Conservation (phyloP, 2,113 vertebrate species). For the Dendropsophus ebraccatus region DNA sequence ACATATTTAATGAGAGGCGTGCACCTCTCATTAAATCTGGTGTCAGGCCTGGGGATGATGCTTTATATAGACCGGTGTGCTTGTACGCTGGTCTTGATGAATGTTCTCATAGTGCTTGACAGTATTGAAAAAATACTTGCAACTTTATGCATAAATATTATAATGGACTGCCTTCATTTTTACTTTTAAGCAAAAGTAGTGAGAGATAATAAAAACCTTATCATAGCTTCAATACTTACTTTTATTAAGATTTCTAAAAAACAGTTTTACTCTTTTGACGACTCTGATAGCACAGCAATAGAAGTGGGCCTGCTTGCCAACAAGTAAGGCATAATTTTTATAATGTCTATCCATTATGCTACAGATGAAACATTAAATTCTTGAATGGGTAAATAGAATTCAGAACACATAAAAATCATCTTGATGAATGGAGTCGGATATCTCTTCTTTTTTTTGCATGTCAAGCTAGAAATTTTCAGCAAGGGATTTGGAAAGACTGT, state of each 20-base stretch:
- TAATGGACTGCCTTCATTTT: not conserved
- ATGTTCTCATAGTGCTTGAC: no score
- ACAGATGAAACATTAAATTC: not conserved
- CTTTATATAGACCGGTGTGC: no score
- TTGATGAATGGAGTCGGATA: slow-evolving; percentile 22
- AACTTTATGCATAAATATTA: not conserved
- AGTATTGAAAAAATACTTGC: no score
- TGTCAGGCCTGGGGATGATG: no score
- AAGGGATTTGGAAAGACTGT: slow-evolving; percentile 46
- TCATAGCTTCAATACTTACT: not conserved
- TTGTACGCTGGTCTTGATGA: no score
- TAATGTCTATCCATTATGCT: not conserved
- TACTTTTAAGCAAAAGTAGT: not conserved
- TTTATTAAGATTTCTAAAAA: not conserved
- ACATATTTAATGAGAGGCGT: no score
- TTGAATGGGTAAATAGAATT: slow-evolving; percentile 14
- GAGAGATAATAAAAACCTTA: not conserved
- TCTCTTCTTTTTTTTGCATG: slow-evolving; percentile 22
- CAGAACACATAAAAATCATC: slow-evolving; percentile 17
- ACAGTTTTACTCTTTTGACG: not conserved
- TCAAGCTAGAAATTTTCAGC: slow-evolving; percentile 16
- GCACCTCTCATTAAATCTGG: no score
- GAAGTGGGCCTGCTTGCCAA: not conserved
- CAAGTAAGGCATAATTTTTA: not conserved
- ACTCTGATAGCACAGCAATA: not conserved